phyloP scores from a whole-genome alignment of 2,888 invertebrate species.

The Sycophila texana region DNA sequence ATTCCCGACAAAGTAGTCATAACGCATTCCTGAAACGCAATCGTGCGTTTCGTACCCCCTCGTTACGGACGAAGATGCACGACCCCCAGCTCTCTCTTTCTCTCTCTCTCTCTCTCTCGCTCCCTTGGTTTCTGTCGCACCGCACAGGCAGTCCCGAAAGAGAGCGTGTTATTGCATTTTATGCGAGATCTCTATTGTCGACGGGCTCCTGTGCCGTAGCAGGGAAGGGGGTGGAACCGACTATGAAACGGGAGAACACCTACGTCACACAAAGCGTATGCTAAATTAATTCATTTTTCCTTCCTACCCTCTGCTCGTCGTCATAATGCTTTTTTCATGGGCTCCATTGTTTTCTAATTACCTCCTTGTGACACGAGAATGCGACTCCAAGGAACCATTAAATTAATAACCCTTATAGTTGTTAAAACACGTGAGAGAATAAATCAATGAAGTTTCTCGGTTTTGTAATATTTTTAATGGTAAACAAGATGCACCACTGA shows the following conservation, averaged over 20 bases:
- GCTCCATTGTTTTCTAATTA: slow-evolving; percentile 49
- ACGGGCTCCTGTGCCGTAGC: slow-evolving; percentile 32
- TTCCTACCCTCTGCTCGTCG: background rate
- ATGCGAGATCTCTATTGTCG: slow-evolving; percentile 59
- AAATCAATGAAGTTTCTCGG: too few species aligned
- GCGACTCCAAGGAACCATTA: too few species aligned
- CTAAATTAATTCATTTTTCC: slow-evolving; percentile 55
- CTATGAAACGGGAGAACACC: slow-evolving; percentile 36
- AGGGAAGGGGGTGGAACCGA: slow-evolving; percentile 41
- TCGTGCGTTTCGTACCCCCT: slow-evolving; percentile 68
- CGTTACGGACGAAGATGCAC: slow-evolving; percentile 64
- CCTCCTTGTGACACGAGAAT: too few species aligned
- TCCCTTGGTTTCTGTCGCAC: slow-evolving; percentile 19
- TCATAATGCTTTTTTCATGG: slow-evolving; percentile 46
- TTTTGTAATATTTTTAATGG: too few species aligned
- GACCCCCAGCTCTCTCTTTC: slow-evolving; percentile 34
- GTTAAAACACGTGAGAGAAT: background rate
- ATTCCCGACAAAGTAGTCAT: slow-evolving; percentile 73
- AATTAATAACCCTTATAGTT: too few species aligned
- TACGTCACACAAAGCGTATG: slow-evolving; percentile 30
- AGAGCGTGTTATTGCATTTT: slow-evolving; percentile 68
- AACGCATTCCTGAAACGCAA: slow-evolving; percentile 72
- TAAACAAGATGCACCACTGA: too few species aligned
- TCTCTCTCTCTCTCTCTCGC: background rate
- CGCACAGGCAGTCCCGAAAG: slow-evolving; percentile 55